Conservation (phyloP, 2,888 invertebrate species). For the Rotaria magnacalcarata region DNA sequence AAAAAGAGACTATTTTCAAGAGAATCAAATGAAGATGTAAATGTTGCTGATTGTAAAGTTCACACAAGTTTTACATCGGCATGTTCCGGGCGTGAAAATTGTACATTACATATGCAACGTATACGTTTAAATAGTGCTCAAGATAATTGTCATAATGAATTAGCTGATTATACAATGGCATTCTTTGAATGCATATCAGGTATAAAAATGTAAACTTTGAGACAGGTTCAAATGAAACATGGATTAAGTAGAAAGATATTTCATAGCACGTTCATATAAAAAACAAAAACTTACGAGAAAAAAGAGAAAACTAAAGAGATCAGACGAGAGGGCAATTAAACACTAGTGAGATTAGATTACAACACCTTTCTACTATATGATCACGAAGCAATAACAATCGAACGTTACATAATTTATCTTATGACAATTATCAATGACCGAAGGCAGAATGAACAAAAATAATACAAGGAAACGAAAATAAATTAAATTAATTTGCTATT, state of each 20-base stretch:
- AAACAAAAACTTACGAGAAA: not conserved
- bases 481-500: not conserved
- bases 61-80: constrained; percentile 45
- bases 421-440: not conserved
- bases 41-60: constrained; percentile 39
- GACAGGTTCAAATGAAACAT: not conserved
- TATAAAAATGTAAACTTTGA: not conserved
- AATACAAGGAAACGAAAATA: not conserved
- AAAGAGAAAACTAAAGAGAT: not conserved
- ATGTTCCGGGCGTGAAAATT: constrained; percentile 42
- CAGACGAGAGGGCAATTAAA: constrained; percentile 18
- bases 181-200: constrained; percentile 45
- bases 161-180: constrained; percentile 41
- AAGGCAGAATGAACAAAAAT: not conserved
- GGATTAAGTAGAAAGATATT: not conserved
- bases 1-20: not conserved
- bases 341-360: constrained; percentile 18
- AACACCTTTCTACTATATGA: not conserved
- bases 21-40: no score
- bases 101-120: constrained; percentile 44
- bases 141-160: constrained; percentile 32
- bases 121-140: constrained; percentile 36
- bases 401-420: not conserved
- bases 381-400: not conserved
- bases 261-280: not conserved